phyloP scores from a whole-genome alignment of 2,113 vertebrate genomes.

The Brachyhypopomus occidentalis region DNA sequence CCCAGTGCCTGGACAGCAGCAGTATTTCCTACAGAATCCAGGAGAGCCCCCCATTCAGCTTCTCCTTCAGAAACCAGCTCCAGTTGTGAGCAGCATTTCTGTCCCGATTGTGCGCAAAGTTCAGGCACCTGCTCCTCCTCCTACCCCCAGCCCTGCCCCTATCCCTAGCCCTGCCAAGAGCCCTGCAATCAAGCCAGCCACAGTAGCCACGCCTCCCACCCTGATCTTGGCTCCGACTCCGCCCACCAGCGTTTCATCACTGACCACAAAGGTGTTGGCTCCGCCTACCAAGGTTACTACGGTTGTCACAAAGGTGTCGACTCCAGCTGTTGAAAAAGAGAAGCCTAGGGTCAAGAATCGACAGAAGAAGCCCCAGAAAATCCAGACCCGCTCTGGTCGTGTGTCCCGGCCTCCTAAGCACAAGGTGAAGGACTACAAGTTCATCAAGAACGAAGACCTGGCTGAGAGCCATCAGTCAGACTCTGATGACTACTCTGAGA shows the following conservation, averaged over 20 bases:
- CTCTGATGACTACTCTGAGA: constrained; percentile 95
- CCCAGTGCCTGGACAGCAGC: constrained; percentile 77
- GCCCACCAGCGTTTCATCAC: not conserved
- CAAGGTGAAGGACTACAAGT: constrained; percentile 96
- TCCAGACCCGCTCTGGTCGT: constrained; percentile 90
- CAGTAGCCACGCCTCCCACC: constrained; percentile 6
- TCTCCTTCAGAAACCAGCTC: constrained; percentile 75
- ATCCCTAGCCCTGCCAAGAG: constrained; percentile 47
- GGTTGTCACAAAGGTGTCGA: constrained; percentile 20
- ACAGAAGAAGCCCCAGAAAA: constrained; percentile 80
- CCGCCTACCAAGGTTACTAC: constrained; percentile 43
- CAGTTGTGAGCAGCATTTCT: constrained; percentile 66
- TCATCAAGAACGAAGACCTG: constrained; percentile 93
- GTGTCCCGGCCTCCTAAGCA: constrained; percentile 93
- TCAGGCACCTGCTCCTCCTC: constrained; percentile 42
- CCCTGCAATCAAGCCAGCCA: constrained; percentile 33
- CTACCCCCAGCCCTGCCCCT: constrained; percentile 36
- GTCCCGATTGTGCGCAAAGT: constrained; percentile 71
- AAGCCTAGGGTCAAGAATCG: constrained; percentile 71
- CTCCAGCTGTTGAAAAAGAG: constrained; percentile 43
- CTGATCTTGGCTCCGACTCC: constrained; percentile 1
- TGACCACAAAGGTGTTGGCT: constrained; percentile 48
- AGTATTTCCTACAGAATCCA: constrained; percentile 74
- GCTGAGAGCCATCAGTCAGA: constrained; percentile 88
- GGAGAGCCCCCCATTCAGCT: constrained; percentile 77